Base-by-base conservation (phyloP, 2,888 invertebrate species). In the Melanchra persicariae region DNA sequence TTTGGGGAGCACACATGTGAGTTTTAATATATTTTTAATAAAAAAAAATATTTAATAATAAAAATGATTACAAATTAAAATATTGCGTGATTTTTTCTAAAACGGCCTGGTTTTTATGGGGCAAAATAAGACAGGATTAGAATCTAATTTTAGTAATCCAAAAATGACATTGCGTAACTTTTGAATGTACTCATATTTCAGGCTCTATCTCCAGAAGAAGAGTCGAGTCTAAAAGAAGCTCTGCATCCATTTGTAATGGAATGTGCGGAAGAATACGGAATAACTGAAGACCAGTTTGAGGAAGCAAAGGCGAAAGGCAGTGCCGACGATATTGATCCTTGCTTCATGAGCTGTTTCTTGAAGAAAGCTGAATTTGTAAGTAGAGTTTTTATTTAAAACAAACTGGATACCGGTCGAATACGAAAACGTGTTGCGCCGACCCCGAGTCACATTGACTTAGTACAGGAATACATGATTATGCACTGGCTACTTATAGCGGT, bases 281-380 rank as follows among this genome's bases (percentile, higher is more conserved):
- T 88, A 0, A 74, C 68, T 0, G 73, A 77, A 30, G 89, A 87
- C 0, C 77, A 85, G 1, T 66, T 89, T 1, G 82, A 87, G 19
- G 77, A 85, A 26, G 79, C 87, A 0, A 87, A 85, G 77, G 76
- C 83, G 7, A 76, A 79, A 1, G 75, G 75, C 0, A 76, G 85
- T 10, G 12, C 71, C 0, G 77, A 71, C 15, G 74, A 70, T 0
- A 47, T 90, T 0, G 83, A 90, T 45, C 75, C 87, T 0, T 92
- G 93, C 59, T 83, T 91, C 45, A 45, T 87, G 15, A 88, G 86
- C 24, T 90, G 90, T 60, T 30, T 87, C 30, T 84, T 88, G 55
- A 90, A 90, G 76, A 91, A 90, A 78, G 77, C 79, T 24, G 87
- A 80, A 72, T 45, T 90, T 63, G 92, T 92, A 70, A 87, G 91